A percentile compares a stretch with the other conserved stretches of the same genome.
These are phyloP conservation scores for Podarcis siculus DNA, from an alignment of 2,797 vertebrate species.

Conservation along the genomic window DNA sequence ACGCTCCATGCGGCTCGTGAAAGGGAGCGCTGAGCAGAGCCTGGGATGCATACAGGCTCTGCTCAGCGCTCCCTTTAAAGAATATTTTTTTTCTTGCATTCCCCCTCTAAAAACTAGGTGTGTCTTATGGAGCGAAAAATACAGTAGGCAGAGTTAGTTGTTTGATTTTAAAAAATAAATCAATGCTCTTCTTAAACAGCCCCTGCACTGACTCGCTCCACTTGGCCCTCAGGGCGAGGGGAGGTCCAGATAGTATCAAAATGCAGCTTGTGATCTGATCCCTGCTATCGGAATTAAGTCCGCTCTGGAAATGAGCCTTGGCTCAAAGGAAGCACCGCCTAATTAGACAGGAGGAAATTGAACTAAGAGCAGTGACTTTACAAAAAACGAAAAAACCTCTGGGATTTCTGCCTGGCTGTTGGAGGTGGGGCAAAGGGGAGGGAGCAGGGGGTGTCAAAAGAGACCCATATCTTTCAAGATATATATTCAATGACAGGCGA, in stretches of 20 bases:
- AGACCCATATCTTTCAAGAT: background rate
- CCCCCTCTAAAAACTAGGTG: too few relatives aligned
- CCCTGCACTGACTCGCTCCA: background rate
- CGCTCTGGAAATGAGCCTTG: background rate
- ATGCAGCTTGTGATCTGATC: background rate
- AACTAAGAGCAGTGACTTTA: background rate
- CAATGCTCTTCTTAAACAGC: background rate
- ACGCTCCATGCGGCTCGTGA: too few relatives aligned
- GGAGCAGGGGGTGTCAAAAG: conserved; percentile 51
- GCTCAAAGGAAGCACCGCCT: background rate
- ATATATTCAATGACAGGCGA: background rate
- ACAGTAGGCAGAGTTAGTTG: background rate
- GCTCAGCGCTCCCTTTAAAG: too few relatives aligned
- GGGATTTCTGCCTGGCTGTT: background rate
- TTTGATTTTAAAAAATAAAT: background rate
- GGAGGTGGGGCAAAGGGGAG: conserved; percentile 3
- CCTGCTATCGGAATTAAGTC: background rate
- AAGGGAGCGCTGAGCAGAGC: too few relatives aligned
- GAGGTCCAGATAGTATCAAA: background rate
- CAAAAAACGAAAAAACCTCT: background rate
- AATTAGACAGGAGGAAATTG: conserved; percentile 23
- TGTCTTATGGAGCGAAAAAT: too few relatives aligned
- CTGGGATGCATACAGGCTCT: too few relatives aligned
- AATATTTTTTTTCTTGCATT: too few relatives aligned
- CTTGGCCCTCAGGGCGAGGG: too few relatives aligned